Percentiles rank a stretch among this genome's conserved stretches.
Evolutionary conservation across 2,888 invertebrate species (phyloP).

Genomic region (Griposia aprilina): DNA sequence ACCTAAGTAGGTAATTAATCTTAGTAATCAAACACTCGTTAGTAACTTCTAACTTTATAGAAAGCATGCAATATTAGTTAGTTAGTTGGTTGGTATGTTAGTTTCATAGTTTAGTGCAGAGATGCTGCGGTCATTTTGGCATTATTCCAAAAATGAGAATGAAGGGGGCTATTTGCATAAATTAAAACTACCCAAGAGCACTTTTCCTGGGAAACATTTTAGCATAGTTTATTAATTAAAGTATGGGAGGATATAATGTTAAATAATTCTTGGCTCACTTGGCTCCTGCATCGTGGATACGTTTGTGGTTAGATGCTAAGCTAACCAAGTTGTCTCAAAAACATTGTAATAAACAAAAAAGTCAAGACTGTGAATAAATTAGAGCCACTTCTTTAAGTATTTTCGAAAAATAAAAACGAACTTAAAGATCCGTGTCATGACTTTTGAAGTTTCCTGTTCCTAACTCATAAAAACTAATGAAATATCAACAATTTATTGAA

Average conservation of each 20-base stretch:
- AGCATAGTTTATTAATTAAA: not conserved
- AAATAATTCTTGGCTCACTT: not conserved
- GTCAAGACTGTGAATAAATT: not conserved
- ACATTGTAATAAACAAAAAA: not conserved
- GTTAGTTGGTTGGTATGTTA: constrained; percentile 5
- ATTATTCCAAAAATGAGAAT: constrained; percentile 36
- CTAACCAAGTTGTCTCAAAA: not conserved
- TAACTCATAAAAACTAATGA: not conserved
- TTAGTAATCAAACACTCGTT: constrained; percentile 26
- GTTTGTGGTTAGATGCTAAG: not conserved
- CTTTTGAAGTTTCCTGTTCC: not conserved
- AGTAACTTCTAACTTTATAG: constrained; percentile 20
- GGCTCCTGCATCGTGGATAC: no score
- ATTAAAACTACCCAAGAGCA: constrained; percentile 21
- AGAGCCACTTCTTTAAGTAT: not conserved
- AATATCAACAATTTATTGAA: not conserved
- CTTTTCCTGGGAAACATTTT: constrained; percentile 1
- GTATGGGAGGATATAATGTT: not conserved
- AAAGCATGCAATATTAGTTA: constrained; percentile 7
- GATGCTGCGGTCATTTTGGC: constrained; percentile 21
- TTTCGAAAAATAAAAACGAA: not conserved
- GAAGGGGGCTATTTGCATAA: constrained; percentile 23
- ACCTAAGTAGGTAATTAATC: constrained; percentile 37
- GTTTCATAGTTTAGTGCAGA: constrained; percentile 26
- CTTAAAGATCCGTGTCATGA: not conserved